Evolutionary conservation across 2,113 vertebrate genomes (phyloP).

Genomic region (Platysteira castanea): DNA sequence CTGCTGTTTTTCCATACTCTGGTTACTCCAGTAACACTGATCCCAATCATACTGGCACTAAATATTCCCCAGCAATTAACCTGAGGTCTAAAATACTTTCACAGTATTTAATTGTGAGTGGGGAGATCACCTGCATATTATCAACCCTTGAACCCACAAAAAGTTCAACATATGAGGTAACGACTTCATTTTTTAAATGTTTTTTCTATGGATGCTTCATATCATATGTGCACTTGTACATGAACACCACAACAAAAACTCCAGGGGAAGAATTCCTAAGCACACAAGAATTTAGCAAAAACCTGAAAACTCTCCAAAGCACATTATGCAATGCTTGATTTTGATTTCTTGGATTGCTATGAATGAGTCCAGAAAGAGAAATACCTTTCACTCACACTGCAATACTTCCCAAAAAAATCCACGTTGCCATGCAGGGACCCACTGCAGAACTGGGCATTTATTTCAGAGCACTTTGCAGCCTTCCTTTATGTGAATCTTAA

Average conservation of each 20-base stretch:
- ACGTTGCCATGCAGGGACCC: background rate
- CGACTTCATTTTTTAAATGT: background rate
- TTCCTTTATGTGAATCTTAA: conserved; percentile 18
- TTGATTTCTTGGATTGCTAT: background rate
- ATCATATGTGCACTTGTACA: fast-evolving
- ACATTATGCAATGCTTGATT: background rate
- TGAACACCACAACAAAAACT: background rate
- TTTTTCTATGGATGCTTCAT: background rate
- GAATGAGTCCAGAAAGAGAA: background rate
- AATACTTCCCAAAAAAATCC: background rate
- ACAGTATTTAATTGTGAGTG: background rate
- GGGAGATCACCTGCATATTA: background rate
- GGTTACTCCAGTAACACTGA: background rate
- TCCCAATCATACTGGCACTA: background rate
- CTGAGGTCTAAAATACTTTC: background rate
- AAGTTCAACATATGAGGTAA: background rate
- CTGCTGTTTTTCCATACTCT: background rate
- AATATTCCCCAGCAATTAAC: background rate
- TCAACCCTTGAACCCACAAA: background rate
- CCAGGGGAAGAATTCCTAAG: background rate
- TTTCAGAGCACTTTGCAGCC: background rate
- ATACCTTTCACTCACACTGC: background rate
- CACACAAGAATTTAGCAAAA: background rate
- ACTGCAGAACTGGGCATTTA: background rate
- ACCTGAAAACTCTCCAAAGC: background rate